Evolutionary conservation across 64 coral and sea anemone genomes (phyloP), one percentile per base, ranked within the genome.

Genomic region (Porites australiensis): DNA sequence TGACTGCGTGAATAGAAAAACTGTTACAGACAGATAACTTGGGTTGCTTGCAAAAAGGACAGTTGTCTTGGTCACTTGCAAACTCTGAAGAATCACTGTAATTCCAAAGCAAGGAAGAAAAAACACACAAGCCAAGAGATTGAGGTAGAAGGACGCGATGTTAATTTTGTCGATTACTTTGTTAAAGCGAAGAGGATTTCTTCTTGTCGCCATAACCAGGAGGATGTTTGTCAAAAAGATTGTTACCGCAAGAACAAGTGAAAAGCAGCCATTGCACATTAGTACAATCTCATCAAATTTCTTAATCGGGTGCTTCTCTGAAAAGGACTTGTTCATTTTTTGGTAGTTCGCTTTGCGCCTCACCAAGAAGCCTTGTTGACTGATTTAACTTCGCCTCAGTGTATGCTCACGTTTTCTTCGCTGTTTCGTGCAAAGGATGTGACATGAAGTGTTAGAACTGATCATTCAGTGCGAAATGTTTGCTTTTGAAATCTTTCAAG

Each of bases 41-140:
- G 77, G 55, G 14, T 37, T 37, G 27, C 27, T 37, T 37, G 27
- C 27, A 37, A 80, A 80, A 11, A 3, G 21, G 22, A 60, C 2
- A 14, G 20, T 43, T 59, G 3, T 61, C 55, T n/a, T 15, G 23
- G 53, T 80, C 10, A 62, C 37, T 44, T 59, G 19, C 14, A 44
- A 60, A 11, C 77, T 55, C 22, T 80, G 50, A 16, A 80, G 44
- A 44, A 80, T 59, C 13, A 60, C 77, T 15, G 55, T 13, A 13
- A 80, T 44, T 80, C 55, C 53, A 61, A 80, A 80, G 44, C 45
- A 58, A 15, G 22, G 77, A 9, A 80, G 53, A 80, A 80, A 80
- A 13, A 60, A 5, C 6, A 43, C 27, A 27, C 53, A 13, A 44
- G 45, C 45, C 44, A 52, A 19, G 48, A 76, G 45, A 47, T 76